A percentile compares a stretch with the other conserved stretches of the same genome.
Evolutionary conservation across 1,140 invertebrate species (phyloP).

Genomic region (Achatina immaculata): DNA sequence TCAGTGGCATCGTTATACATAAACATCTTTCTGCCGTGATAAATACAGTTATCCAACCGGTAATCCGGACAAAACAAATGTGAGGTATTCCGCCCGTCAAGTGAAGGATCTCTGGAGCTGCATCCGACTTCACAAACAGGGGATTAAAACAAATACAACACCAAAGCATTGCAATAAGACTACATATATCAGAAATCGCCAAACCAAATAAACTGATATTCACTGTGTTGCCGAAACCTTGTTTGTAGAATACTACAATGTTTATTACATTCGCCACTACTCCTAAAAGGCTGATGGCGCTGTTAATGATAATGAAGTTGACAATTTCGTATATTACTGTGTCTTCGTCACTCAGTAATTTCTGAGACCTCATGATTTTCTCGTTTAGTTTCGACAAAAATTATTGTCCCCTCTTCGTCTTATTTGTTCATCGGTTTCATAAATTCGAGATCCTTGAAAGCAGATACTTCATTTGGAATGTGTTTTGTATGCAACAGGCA

Average conservation of each 20-base stretch:
- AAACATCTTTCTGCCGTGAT: conserved; percentile 5
- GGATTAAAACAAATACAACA: not conserved
- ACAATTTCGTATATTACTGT: too few relatives aligned
- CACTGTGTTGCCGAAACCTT: not conserved
- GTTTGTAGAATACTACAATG: not conserved
- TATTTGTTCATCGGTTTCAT: too few relatives aligned
- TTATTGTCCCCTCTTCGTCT: too few relatives aligned
- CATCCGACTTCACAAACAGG: not conserved
- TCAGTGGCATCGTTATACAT: not conserved
- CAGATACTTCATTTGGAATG: too few relatives aligned
- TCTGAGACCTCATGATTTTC: too few relatives aligned
- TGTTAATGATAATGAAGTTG: too few relatives aligned
- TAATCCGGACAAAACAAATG: not conserved
- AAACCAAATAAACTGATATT: not conserved
- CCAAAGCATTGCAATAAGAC: not conserved
- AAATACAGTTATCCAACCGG: not conserved
- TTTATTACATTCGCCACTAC: not conserved
- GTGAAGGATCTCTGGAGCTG: not conserved
- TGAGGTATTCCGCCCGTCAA: not conserved
- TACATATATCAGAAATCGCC: not conserved
- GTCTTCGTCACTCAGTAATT: too few relatives aligned
- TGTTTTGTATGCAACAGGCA: too few relatives aligned
- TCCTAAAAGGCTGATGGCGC: not conserved
- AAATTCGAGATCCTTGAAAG: too few relatives aligned
- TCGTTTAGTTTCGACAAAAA: too few relatives aligned